Evolutionary conservation across 2,797 vertebrate species (phyloP), one percentile per base, ranked within the genome.

Genomic region (Cryptoblepharus egeriae): DNA sequence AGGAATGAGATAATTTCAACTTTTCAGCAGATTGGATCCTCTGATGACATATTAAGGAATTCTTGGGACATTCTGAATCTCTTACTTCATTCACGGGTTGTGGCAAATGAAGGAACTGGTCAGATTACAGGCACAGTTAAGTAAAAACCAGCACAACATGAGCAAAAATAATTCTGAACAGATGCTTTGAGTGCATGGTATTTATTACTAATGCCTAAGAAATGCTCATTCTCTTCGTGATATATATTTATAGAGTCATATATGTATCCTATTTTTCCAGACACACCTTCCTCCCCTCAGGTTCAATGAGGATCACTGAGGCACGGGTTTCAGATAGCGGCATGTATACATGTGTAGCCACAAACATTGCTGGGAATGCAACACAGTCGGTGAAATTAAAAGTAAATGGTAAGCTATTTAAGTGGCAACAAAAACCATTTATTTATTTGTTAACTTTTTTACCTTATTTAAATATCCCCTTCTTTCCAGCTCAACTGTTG

Each of bases 331-430:
- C 97, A 82, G 99, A 99, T 91, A 95, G 92, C 72, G 99, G 98
- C 81, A 94, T 96, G 84, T 99, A 99, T 88, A 90, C 97, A 84
- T 99, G 99, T 81, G 96, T 98, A 24, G 98, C 98, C 83, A 97
- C 97, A 85, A 99, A 99, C 93, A 98, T 99, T 88, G 99, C 99
- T 67, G 99, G 99, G 69, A 99, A 99, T 72, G 93, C 97, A 83
- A 98, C 97, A 85, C 97, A 97, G 70, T 93, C 93, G 5, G 90
- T 98, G 83, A 96, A 95, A 74, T 95, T 99, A 84, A 97, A 88
- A 85, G 96, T 99, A 84, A 91, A 97, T 24, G 98, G 99, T 84
- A 94, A 95, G 96, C 91, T 89, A 70, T 67, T 77, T 77, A 81
- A 57, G 22, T 35, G 78, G 22, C 39, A 79, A 57, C 26, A 12